A percentile compares a stretch with the other conserved stretches of the same genome.
Conservation (phyloP, 2,797 vertebrate genomes). For the Atherinosoma microstoma region DNA sequence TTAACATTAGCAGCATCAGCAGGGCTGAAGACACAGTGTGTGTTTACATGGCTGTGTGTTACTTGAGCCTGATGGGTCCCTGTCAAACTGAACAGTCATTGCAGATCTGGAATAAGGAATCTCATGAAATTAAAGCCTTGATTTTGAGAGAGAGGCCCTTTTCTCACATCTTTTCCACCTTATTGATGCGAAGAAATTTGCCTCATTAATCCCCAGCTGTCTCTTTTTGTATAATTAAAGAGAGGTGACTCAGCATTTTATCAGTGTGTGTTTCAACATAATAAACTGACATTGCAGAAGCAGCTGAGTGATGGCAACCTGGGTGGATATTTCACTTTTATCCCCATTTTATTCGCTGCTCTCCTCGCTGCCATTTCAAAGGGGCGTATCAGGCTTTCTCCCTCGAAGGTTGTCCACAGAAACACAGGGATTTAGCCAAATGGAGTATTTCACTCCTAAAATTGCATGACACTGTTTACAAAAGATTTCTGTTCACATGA, state of each 20-base stretch:
- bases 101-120: slow-evolving; percentile 33
- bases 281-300: background rate
- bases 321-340: background rate
- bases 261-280: background rate
- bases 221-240: background rate
- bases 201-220: background rate
- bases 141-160: slow-evolving; percentile 1
- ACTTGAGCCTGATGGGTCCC: slow-evolving; percentile 47
- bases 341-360: background rate
- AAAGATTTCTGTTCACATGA: no score
- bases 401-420: background rate
- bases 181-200: background rate
- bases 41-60: slow-evolving; percentile 57
- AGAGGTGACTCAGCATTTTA: background rate
- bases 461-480: no score
- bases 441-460: background rate
- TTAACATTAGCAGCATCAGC: slow-evolving; percentile 55
- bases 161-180: background rate
- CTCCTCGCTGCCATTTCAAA: background rate
- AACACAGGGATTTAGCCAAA: background rate
- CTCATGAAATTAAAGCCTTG: slow-evolving; percentile 6
- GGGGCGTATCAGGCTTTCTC: background rate
- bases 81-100: slow-evolving; percentile 41
- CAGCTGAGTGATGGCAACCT: background rate
- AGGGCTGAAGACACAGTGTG: slow-evolving; percentile 45